Evolutionary conservation across 2,888 invertebrate species (phyloP), one percentile per base, ranked within the genome.

Genomic region (Gastracanthus pulcherrimus): DNA sequence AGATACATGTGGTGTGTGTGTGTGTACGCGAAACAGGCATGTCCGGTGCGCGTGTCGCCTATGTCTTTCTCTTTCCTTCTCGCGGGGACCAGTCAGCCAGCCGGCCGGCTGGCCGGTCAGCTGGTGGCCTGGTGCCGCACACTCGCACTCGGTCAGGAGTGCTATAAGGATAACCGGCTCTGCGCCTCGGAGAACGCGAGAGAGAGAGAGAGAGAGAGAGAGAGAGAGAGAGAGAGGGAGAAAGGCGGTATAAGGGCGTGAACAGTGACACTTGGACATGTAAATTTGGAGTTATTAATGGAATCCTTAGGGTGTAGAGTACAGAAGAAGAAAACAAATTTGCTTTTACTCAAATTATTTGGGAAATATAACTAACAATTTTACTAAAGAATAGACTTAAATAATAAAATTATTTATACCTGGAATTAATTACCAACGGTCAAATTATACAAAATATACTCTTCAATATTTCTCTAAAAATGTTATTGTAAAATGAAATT

Each of bases 131-230:
- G n/a, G n/a, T n/a, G n/a, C n/a, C 6, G 23, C 34, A 36, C 19
- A 60, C 45, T 45, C 31, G 55, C 64, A 58, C 74, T 80, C 74
- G 75, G 80, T 75, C 74, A 75, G 69, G 80, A 75, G 69, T n/a
- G 45, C 51, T 23, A 58, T 45, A 58, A 45, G 67, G 38, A 62
- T 71, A 75, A 71, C 75, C 70, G 70, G 76, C 70, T 80, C 75
- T 48, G 13, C 23, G 31, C n/a, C n/a, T n/a, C n/a, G n/a, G n/a
- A 45, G n/a, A 45, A 45, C 45, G 45, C 13, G 45, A 45, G 45
- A 13, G 45, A 45, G 45, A 13, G 45, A n/a, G n/a, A n/a, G n/a
- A n/a, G n/a, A n/a, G n/a, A n/a, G n/a, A n/a, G n/a, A n/a, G n/a
- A n/a, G n/a, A n/a, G n/a, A n/a, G n/a, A n/a, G n/a, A n/a, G n/a